Conservation (phyloP, 37 sponge, comb jelly and placozoan species). For the Bolinopsis microptera region DNA sequence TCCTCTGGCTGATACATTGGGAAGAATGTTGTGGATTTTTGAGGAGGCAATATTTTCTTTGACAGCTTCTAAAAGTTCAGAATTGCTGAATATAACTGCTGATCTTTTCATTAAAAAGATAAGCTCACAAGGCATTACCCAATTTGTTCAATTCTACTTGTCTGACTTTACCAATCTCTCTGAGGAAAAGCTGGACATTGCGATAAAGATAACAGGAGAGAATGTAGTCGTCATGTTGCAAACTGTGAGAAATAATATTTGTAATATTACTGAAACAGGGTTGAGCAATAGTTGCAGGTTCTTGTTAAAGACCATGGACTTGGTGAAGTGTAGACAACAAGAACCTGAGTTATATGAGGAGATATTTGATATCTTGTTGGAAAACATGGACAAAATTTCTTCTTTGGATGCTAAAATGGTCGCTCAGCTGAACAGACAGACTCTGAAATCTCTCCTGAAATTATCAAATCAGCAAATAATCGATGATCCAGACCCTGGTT, state of each 20-base stretch:
- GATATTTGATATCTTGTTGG: background rate
- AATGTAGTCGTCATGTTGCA: background rate
- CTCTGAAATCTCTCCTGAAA: too few species aligned
- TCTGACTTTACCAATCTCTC: background rate
- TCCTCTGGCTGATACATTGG: background rate
- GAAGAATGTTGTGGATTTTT: background rate
- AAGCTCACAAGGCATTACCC: background rate
- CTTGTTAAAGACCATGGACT: background rate
- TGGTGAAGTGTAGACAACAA: background rate
- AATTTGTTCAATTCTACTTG: background rate
- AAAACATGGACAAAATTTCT: background rate
- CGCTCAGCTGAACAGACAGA: too few species aligned
- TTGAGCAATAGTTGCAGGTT: background rate
- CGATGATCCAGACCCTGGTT: too few species aligned
- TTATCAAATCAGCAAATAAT: too few species aligned
- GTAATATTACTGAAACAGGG: background rate
- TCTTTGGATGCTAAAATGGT: too few species aligned
- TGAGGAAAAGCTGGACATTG: background rate
- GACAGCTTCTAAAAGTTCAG: background rate
- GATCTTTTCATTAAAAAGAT: background rate
- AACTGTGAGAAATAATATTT: background rate
- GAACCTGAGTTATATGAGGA: background rate
- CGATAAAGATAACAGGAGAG: background rate
- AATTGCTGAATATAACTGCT: background rate
- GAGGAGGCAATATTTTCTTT: background rate